Percentiles rank a stretch among this genome's conserved stretches.
Conservation (phyloP, 2,113 vertebrate species). For the Sylvilagus bachmani region DNA sequence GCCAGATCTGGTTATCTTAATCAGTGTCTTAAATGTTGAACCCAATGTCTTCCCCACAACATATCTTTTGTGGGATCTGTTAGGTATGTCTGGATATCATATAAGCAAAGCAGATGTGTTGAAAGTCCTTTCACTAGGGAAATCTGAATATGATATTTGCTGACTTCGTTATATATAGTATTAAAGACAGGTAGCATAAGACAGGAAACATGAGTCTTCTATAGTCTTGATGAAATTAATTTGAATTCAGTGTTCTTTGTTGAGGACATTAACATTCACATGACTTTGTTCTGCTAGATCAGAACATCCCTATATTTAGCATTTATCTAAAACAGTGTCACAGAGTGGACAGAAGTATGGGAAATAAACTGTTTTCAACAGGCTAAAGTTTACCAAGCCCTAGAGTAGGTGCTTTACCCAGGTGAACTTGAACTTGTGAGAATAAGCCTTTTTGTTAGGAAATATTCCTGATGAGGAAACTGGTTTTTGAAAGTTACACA, state of each 20-base stretch:
- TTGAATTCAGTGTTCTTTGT: neutral
- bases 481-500: neutral
- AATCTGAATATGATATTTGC: neutral
- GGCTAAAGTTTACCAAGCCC: neutral
- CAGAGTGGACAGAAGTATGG: neutral
- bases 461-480: neutral
- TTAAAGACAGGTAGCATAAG: constrained; percentile 22
- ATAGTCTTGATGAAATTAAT: constrained; percentile 11
- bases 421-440: neutral
- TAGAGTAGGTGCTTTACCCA: neutral
- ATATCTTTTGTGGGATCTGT: neutral
- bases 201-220: neutral
- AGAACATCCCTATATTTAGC: constrained; percentile 13
- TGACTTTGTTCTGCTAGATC: neutral
- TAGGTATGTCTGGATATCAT: neutral
- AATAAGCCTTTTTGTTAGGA: neutral
- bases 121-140: neutral
- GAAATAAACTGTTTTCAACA: neutral
- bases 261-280: neutral
- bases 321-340: neutral
- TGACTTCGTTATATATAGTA: neutral
- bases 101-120: neutral
- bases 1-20: too few relatives aligned
- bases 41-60: neutral
- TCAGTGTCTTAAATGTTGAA: too few relatives aligned